Evolutionary conservation across 2,113 vertebrate species (phyloP).

Genomic region (Vireo altiloquus): DNA sequence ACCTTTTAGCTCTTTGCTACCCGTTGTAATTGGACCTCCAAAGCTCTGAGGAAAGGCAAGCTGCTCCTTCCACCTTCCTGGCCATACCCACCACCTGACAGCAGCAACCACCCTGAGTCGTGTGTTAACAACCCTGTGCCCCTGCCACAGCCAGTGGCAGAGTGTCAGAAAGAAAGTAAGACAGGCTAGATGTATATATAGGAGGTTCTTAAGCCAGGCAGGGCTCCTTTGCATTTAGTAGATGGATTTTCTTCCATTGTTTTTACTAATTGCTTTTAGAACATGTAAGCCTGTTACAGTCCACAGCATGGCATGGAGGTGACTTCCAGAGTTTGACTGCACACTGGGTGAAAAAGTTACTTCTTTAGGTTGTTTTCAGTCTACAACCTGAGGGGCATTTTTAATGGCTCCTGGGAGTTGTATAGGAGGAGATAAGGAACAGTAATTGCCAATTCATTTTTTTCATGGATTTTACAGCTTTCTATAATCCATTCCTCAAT

Average conservation of each 20-base stretch:
- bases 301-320: neutral
- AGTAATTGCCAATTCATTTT: neutral
- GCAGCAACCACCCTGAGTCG: neutral
- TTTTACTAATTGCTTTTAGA: neutral
- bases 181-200: neutral
- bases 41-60: neutral
- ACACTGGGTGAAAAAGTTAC: neutral
- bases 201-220: neutral
- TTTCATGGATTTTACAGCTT: neutral
- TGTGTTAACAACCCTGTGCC: neutral
- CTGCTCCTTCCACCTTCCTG: neutral
- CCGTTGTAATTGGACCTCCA: neutral
- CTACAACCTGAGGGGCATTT: neutral
- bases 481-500: neutral
- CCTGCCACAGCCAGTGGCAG: neutral
- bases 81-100: neutral
- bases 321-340: neutral
- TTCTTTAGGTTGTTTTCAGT: neutral
- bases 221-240: neutral
- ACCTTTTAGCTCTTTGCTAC: neutral
- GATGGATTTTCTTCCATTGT: neutral
- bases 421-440: neutral
- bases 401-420: neutral
- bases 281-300: neutral
- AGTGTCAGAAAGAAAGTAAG: neutral